A percentile compares a stretch with the other conserved stretches of the same genome.
Conservation (phyloP, 64 coral and sea anemone genomes). For the Pocillopora verrucosa region DNA sequence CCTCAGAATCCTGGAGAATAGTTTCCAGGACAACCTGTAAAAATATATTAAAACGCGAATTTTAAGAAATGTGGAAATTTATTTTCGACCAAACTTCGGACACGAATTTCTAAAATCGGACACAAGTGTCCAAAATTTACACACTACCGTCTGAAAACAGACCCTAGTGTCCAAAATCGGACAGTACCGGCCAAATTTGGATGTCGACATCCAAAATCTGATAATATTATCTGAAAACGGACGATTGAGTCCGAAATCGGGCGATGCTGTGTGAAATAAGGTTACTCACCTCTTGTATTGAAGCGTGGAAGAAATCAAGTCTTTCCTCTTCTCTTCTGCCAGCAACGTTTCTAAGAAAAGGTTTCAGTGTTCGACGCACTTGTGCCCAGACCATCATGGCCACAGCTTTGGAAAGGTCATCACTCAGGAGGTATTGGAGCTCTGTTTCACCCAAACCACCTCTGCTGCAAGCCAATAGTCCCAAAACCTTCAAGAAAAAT, state of each 20-base stretch:
- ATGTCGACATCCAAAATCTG: too few relatives aligned
- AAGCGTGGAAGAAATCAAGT: constrained; percentile 87
- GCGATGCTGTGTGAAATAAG: too few relatives aligned
- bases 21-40: constrained; percentile 61
- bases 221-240: too few relatives aligned
- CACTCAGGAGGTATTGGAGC: constrained; percentile 57
- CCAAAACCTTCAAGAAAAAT: constrained; percentile 46
- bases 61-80: too few relatives aligned
- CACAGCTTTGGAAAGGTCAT: constrained; percentile 38
- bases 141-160: too few relatives aligned
- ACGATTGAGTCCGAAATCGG: too few relatives aligned
- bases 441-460: constrained; percentile 72
- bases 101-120: too few relatives aligned
- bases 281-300: constrained; percentile 61
- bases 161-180: too few relatives aligned
- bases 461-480: constrained; percentile 55
- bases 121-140: too few relatives aligned
- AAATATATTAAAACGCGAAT: background rate
- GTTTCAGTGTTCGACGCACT: constrained; percentile 72
- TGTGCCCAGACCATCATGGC: constrained; percentile 81
- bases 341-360: constrained; percentile 67
- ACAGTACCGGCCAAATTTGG: too few relatives aligned
- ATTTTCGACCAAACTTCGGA: too few relatives aligned
- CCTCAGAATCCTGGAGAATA: constrained; percentile 29
- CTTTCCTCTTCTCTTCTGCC: constrained; percentile 59